Evolutionary conservation across 2,888 invertebrate species (phyloP), one percentile per base, ranked within the genome.

Genomic region (Orthosia incerta): DNA sequence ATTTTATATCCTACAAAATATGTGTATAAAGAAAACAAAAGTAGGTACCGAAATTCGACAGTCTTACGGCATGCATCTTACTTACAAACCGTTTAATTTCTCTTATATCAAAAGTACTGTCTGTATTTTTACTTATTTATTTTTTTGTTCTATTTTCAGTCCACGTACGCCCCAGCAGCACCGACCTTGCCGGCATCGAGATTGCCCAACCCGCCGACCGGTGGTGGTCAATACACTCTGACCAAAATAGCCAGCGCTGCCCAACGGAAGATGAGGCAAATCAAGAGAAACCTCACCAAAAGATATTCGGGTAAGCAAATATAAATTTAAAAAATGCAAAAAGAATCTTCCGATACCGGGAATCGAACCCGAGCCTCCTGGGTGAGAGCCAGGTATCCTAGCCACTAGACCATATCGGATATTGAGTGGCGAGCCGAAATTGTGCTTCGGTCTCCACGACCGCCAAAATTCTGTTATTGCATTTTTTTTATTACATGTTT

Each of bases 241-340:
- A 97, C 97, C 0, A 97, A 97, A 88, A 96, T 97, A 82, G 97
- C 97, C n/a, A 97, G 97, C 87, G 97, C 97, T 0, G 97, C 97
- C 5, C 96, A 96, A 79, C 90, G 92, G 72, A 97, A 97, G 88
- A 97, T 98, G 96, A 96, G 97, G 75, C 97, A 97, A 87, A 96
- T 98, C 80, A 97, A 97, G 87, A 96, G 97, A 77, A 98, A 97
- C 87, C 96, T 97, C 77, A 97, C 97, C n/a, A 97, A 97, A 86
- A 89, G 95, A 91, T 96, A 96, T 81, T 93, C 95, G 50, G 96
- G 96, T 96, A 74, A 88, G 89, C 74, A 63, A 7, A 69, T 53
- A 48, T 46, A 48, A 66, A 0, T 18, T n/a, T 59, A 59, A 12
- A 31, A 74, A 31, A 61, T 20, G 18, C 71, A 83, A 92, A 95